Evolutionary conservation across 2,888 invertebrate species (phyloP), one percentile per base, ranked within the genome.

Genomic region (Choristoneura rosaceana): DNA sequence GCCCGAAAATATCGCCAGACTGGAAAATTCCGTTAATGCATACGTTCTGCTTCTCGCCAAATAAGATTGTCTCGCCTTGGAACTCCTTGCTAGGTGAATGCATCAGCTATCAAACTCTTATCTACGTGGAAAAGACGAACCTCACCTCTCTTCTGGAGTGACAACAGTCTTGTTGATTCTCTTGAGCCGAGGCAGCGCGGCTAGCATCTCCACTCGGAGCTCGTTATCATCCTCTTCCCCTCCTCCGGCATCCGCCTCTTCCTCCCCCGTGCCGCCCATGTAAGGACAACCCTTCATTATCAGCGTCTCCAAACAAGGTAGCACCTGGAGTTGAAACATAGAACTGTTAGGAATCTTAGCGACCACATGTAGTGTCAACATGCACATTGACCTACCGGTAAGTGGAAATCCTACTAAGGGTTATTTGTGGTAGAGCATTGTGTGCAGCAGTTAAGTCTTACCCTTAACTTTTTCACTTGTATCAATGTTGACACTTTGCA

Each of bases 231-330:
- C 89, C 62, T 90, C 90, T 17, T 91, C 90, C 0, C 79, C 81
- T 14, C 67, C 81, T 1, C 81, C 89, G 0, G 76, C 83, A 1
- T 92, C 93, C 0, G 83, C 83, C 1, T 83, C 81, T 47, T 89
- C 89, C 0, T 87, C 84, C 0, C 92, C 93, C 0, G 86, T 82
- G 0, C 93, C 94, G n/a, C 94, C 95, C 88, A 94, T 91, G 67
- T 91, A 90, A 0, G 95, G 95, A 79, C 95, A 95, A 4, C 95
- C 95, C 74, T 89, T 90, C 62, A 96, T 73, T 64, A 96, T 83
- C 0, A 96, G 80, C 0, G 92, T 93, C 52, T 95, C 92, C 64
- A 96, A 78, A 0, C 82, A 87, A 4, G 90, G 85, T 12, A 96
- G 80, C 25, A 90, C 91, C 84, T 94, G 73, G 34, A 75, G 75